Base-by-base conservation (phyloP, 2,113 vertebrate species). In the Dinomys branickii region DNA sequence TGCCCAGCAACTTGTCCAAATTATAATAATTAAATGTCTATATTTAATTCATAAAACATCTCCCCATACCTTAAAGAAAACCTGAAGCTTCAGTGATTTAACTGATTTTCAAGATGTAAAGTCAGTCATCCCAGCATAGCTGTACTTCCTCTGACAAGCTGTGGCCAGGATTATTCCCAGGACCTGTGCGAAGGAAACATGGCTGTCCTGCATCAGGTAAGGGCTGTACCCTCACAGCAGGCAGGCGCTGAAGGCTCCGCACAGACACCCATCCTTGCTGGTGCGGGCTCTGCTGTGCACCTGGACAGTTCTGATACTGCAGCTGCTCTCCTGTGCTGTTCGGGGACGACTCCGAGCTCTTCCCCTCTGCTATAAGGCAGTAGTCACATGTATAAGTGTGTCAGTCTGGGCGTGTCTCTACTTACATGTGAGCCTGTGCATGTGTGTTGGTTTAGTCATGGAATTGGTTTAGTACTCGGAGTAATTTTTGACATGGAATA, bases 61-160 rank as follows among this genome's bases (percentile, higher is more conserved):
- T 85, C n/a, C 9, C 56, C 14, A 7, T 20, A 44, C 61, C 20
- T 69, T 16, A 8, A 85, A 52, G 77, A 85, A 78, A 86, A 67
- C 22, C 14, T 35, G 28, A 80, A 69, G 30, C 67, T 52, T 19
- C 71, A 38, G 6, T 33, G 24, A 89, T 69, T 61, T 50, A 77
- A 35, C 38, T 50, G n/a, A 59, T 28, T 78, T 52, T 69, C n/a
- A 22, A 88, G 14, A 22, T 91, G 69, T 52, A 95, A 90, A 61
- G 14, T n/a, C 81, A 44, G 24, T 12, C 50, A 9, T 47, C 10
- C 30, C 3, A 4, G 0, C 2, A 24, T 38, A 30, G 2, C 26
- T 58, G 17, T 47, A 7, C 35, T 61, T n/a, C 16, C 22, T 26
- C 0, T 3, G 6, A 17, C 3, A 26, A 58, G n/a, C 50, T 69